Evolutionary conservation across 2,113 vertebrate species (phyloP).

Genomic region (Eudyptes chrysolophus): DNA sequence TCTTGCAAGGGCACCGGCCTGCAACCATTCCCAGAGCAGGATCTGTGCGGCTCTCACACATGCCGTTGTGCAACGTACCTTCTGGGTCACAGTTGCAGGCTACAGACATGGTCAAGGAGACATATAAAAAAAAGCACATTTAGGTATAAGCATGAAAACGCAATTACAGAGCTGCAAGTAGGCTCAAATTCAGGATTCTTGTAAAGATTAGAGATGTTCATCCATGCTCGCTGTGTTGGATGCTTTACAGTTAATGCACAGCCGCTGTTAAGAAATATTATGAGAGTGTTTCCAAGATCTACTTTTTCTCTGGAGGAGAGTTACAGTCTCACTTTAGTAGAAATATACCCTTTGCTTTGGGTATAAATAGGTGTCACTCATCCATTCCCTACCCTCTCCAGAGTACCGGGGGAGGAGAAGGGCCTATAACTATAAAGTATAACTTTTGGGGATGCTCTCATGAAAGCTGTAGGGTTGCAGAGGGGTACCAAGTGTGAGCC

Average conservation of each 20-base stretch:
- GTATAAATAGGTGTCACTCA: not conserved
- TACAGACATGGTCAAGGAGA: slow-evolving; percentile 34
- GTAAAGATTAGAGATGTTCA: not conserved
- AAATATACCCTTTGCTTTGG: not conserved
- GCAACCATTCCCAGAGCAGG: slow-evolving; percentile 26
- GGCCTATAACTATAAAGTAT: not conserved
- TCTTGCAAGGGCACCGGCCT: slow-evolving; percentile 80
- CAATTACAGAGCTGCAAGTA: not conserved
- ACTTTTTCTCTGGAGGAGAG: not conserved
- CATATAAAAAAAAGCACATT: not conserved
- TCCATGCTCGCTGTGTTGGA: not conserved
- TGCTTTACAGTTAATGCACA: not conserved
- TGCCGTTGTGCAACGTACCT: slow-evolving; percentile 66
- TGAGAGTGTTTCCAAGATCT: not conserved
- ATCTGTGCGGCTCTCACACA: slow-evolving; percentile 77
- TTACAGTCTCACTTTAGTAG: not conserved
- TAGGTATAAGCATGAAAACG: not conserved
- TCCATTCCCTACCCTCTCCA: not conserved
- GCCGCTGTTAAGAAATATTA: not conserved
- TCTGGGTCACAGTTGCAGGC: slow-evolving; percentile 81
- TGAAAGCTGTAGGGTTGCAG: not conserved
- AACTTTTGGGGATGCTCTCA: not conserved
- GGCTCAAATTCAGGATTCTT: not conserved
- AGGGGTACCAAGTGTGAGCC: not conserved
- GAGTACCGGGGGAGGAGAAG: not conserved